Evolutionary conservation across 2,797 vertebrate species (phyloP), one percentile per base, ranked within the genome.

Genomic region (Eurystomus glaucurus): DNA sequence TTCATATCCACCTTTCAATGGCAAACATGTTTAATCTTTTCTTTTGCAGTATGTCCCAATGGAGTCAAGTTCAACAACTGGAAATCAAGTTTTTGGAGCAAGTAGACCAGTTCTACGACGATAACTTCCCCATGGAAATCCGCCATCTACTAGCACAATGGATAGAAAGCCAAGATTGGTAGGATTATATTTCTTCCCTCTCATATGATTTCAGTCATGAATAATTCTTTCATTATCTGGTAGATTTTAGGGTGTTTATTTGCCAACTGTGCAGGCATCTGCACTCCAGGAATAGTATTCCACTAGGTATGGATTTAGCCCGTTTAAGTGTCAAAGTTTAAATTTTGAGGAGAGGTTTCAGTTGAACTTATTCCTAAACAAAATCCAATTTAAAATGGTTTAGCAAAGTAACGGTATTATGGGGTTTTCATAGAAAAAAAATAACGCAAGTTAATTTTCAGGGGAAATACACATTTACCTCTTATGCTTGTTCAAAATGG

Each of bases 121-220:
- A 99, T 82, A 99, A 99, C 94, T 99, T 99, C 95, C 99, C 99
- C 45, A 99, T 99, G 99, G 99, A 99, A 98, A 98, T 99, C 89
- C 97, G 99, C 10, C 99, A 99, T 90, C 98, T 99, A n/a, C 97
- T 99, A 92, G 99, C 99, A 61, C 97, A 97, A 91, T 99, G 99
- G 99, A 99, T 99, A 93, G 99, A 99, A 97, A 98, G 98, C 78
- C 99, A 99, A 97, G 99, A 99, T 66, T 99, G 99, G 99, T 99
- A 98, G 97, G 99, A 79, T 83, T 78, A 75, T 54, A 43, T 9
- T 33, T 82, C 31, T 75, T 48, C 29, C 82, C 23, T 85, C 66
- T 75, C 18, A 4, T 85, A 25, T 35, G 19, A 50, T 48, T 75
- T 87, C 39, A 66, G n/a, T 64, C 35, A 52, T 18, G 52, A 80